Conservation (phyloP, 2,113 vertebrate species). For the Synodontis membranacea region DNA sequence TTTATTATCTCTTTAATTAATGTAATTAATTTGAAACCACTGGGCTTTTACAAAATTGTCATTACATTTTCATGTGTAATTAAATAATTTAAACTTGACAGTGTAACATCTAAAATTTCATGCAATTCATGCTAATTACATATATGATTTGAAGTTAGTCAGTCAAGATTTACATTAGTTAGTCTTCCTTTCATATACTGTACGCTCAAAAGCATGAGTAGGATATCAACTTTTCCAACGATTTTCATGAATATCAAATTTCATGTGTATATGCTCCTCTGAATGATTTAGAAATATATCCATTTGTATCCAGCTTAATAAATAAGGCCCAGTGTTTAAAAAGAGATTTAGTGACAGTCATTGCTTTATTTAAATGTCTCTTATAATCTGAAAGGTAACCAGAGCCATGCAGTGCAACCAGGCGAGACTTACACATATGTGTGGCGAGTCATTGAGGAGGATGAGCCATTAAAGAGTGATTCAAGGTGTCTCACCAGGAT, state of each 20-base stretch:
- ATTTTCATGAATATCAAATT: not conserved
- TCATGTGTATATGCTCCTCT: not conserved
- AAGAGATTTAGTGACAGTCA: not conserved
- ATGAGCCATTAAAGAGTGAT: slow-evolving; percentile 81
- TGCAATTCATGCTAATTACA: not conserved
- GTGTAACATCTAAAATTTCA: not conserved
- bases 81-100: not conserved
- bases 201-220: not conserved
- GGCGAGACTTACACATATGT: slow-evolving; percentile 82
- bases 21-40: too few species aligned
- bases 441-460: slow-evolving; percentile 84
- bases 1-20: too few species aligned
- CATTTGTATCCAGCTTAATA: not conserved
- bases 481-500: slow-evolving; percentile 87
- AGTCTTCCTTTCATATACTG: not conserved
- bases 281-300: not conserved
- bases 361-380: not conserved
- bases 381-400: slow-evolving; percentile 70
- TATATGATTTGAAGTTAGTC: not conserved
- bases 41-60: not conserved
- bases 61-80: not conserved
- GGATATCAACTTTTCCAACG: not conserved
- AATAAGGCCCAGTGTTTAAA: not conserved
- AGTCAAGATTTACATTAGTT: not conserved
- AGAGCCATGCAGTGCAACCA: slow-evolving; percentile 81